Base-by-base conservation (phyloP, 2,797 vertebrate genomes). In the Peromyscus eremicus region DNA sequence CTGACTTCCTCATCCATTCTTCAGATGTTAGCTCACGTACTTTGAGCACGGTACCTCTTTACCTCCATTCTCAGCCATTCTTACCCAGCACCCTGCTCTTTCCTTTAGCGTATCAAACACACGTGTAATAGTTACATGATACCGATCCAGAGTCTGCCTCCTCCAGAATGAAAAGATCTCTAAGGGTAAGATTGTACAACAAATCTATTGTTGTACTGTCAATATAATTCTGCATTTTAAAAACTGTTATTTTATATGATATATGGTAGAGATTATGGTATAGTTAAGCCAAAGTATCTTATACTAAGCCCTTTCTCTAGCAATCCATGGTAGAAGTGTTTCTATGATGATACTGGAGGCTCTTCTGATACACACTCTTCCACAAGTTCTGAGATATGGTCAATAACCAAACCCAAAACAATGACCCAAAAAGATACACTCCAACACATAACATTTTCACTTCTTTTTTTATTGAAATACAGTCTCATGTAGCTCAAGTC, bases 151-250 rank as follows among this genome's bases (percentile, higher is more conserved):
- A 57, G 86, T 23, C 60, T 89, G 81, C 71, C 52, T 71, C 55
- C 70, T 71, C 46, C 8, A 57, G 70, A 75, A 8, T 57, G 77
- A 77, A 88, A 79, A 82, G 13, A 55, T 37, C 89, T 37, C 5
- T 40, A 88, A 91, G 57, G 64, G 70, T 49, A 57, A 60, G 79
- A 32, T 57, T 37, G 64, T 29, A 71, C 13, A 70, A 85, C 43
- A 89, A 89, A 81, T 93, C 89, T 12, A 32, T 40, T 95, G 86
- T 12, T 93, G 27, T 19, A 95, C 52, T 77, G 8, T 40, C 49
- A 92, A n/a, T 21, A 66, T 80, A 93, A 79, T 34, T 84, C 49
- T 90, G 14, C 16, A 85, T 88, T 88, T 86, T 86, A 40, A 52
- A 95, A 64, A 66, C 77, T 19, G 82, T 0, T 27, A 60, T 52